Evolutionary conservation across 2,797 vertebrate species (phyloP), one percentile per base, ranked within the genome.

Genomic region (Tenualosa thibaudeaui): DNA sequence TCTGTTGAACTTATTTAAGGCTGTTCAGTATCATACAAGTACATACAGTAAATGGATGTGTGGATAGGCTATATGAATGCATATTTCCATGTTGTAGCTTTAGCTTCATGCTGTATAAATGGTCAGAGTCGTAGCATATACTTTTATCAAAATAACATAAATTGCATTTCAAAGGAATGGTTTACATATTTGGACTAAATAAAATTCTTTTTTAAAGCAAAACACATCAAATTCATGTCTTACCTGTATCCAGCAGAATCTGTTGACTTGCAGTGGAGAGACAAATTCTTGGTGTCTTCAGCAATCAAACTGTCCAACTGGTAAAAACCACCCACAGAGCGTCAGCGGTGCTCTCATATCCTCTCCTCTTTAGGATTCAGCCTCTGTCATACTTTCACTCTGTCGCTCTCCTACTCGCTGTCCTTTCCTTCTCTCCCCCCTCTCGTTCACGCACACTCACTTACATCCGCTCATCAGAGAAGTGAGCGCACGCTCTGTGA

Each of bases 211-310:
- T 62, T 17, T 40, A 40, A 37, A 75, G 68, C 5, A 75, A 75
- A 75, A 75, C 31, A 75, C 15, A 26, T 75, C 5, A 40, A 75
- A 75, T 40, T 3, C 13, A 75, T 15, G 13, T 78, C 71, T 46
- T 78, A 78, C 71, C 71, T 78, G 71, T 78, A 22, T 78, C 40
- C 71, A 78, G 71, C 71, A 78, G 71, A 46, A 78, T 78, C 17
- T 78, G 71, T 78, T 78, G 17, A 50, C 31, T 75, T 75, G 31
- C 68, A 75, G 37, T 40, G 26, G 31, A 54, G 81, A 84, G 37
- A 91, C 87, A 92, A 92, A 91, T 90, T 26, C 83, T 93, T 84
- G 84, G 84, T 90, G 84, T 91, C 84, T 85, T 87, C 81, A 84
- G 85, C 43, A 89, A 85, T 56, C 84, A 85, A 86, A 86, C 86